Conservation (phyloP, 2,888 invertebrate species). For the Metallyticus violacea region DNA sequence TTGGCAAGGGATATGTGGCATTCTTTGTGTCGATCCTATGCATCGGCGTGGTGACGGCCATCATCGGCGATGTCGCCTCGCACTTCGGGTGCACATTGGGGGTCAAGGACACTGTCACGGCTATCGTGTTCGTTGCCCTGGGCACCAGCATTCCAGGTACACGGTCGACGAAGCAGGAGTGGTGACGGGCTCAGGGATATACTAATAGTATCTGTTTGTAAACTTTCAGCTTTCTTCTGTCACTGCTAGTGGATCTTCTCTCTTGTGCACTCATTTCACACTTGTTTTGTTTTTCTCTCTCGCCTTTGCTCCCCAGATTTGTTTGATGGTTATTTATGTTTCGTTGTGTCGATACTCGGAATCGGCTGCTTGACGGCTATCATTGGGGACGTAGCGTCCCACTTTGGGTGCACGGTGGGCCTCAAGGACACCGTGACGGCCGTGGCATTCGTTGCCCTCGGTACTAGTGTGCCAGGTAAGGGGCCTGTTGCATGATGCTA, state of each 20-base stretch:
- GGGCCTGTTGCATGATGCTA: background rate
- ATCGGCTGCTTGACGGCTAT: conserved; percentile 59
- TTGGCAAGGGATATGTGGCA: conserved; percentile 91
- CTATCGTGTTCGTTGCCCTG: conserved; percentile 95
- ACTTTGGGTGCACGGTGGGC: conserved; percentile 61
- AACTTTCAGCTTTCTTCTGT: background rate
- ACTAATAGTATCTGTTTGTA: background rate
- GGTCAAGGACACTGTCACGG: conserved; percentile 94
- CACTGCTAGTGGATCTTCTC: background rate
- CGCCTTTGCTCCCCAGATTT: conserved; percentile 26
- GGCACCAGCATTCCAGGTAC: conserved; percentile 98
- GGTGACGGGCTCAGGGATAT: background rate
- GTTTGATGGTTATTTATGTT: conserved; percentile 34
- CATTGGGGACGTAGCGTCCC: conserved; percentile 59
- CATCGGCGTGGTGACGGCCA: conserved; percentile 92
- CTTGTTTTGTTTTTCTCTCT: background rate
- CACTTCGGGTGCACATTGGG: conserved; percentile 97
- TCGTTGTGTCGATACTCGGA: conserved; percentile 49
- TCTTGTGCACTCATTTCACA: background rate
- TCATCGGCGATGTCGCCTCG: conserved; percentile 96
- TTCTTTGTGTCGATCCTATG: conserved; percentile 88
- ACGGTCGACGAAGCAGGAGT: background rate
- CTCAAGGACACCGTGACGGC: conserved; percentile 60
- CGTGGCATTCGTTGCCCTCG: conserved; percentile 60
- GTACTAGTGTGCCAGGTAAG: conserved; percentile 58